Evolutionary conservation across 2,113 vertebrate genomes (phyloP), one percentile per base, ranked within the genome.

Genomic region (Epinephelus moara): DNA sequence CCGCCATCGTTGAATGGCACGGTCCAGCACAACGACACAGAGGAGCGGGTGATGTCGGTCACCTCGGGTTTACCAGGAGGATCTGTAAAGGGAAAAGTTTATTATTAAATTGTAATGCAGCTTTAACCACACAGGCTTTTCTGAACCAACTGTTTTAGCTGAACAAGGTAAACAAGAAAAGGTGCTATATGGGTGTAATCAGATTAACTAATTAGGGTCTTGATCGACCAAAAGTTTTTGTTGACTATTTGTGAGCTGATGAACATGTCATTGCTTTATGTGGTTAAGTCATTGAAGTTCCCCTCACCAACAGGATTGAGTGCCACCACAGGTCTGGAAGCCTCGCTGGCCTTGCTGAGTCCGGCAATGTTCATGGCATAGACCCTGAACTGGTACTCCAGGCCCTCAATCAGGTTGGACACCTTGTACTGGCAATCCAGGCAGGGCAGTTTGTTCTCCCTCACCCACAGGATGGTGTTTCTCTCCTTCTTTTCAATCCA

Each of bases 401-500:
- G 95, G 23, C 98, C 98, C 95, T 99, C 97, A 6, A 99, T 97
- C 82, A 99, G 91, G 79, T 92, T 96, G 0, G 93, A 97, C 69
- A 98, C 94, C 94, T 99, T 99, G 93, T 97, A 99, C 75, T 97
- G 95, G 80, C 97, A 97, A 27, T 99, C 98, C 86, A 96, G 92
- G 86, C 97, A 99, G 9, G 97, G 98, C 42, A 97, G 93, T 93
- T 99, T 99, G 95, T 99, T 99, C 93, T 99, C 98, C 79, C 98
- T 97, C 89, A 98, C 97, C 98, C 98, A 99, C 70, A 99, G 95
- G 78, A 99, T 99, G 2, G 98, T 99, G 90, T 99, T 99, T 23
- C 98, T 97, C 89, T 99, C 98, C 87, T 99, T 99, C 95, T 98
- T 99, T 93, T 99, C 98, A 86, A 99, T 98, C 98, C 97, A 99